Evolutionary conservation across 2,797 vertebrate genomes (phyloP).

Genomic region (Chaenodraco wilsoni): DNA sequence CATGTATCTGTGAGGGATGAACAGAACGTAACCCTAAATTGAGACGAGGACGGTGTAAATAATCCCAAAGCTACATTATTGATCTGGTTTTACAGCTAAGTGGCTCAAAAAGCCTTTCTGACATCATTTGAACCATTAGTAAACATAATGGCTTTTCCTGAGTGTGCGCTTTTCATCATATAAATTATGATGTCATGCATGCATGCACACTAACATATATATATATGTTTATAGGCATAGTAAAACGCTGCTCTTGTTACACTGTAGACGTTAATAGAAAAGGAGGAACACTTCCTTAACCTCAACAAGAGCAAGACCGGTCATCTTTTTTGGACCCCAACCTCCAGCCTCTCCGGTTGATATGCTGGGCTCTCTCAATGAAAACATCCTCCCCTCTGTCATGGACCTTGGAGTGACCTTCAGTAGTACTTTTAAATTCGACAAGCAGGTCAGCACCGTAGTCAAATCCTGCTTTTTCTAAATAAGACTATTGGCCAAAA

Average conservation of each 20-base stretch:
- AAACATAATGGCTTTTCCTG: slow-evolving; percentile 68
- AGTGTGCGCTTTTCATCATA: slow-evolving; percentile 51
- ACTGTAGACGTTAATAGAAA: slow-evolving; percentile 23
- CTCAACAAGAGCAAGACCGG: too few species aligned
- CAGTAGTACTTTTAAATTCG: too few species aligned
- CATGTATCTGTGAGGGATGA: slow-evolving; percentile 63
- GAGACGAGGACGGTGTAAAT: slow-evolving; percentile 67
- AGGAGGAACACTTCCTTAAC: not conserved
- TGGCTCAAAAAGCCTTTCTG: slow-evolving; percentile 73
- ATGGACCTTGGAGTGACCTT: too few species aligned
- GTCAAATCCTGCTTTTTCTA: too few species aligned
- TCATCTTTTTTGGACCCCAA: too few species aligned
- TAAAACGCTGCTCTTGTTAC: slow-evolving; percentile 17
- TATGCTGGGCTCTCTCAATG: too few species aligned
- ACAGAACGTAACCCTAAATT: slow-evolving; percentile 48
- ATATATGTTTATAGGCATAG: not conserved
- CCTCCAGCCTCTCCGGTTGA: too few species aligned
- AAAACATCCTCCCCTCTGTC: too few species aligned
- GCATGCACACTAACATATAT: not conserved
- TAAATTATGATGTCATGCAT: slow-evolving; percentile 11
- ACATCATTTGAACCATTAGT: slow-evolving; percentile 72
- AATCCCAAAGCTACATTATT: slow-evolving; percentile 67
- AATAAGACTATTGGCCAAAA: too few species aligned
- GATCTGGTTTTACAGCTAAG: slow-evolving; percentile 73
- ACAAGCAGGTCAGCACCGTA: too few species aligned